Evolutionary conservation across 1,140 invertebrate genomes (phyloP).

Genomic region (Scaptodrosophila lebanonensis): DNA sequence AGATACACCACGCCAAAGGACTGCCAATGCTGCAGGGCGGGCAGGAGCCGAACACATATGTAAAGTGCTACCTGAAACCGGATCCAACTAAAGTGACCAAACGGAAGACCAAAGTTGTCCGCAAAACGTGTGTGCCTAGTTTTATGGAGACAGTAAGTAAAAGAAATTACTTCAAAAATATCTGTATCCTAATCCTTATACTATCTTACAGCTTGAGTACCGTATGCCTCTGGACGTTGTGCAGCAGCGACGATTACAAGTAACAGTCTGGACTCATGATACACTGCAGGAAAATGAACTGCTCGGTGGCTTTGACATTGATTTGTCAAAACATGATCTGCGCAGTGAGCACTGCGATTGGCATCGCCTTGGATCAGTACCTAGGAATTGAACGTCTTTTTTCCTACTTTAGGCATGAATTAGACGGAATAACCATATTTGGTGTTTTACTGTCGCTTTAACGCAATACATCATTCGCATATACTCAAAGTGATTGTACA

Average conservation of each 20-base stretch:
- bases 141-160: conserved; percentile 97
- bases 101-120: conserved; percentile 95
- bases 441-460: conserved; percentile 58
- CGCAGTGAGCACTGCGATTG: conserved; percentile 87
- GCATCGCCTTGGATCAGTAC: conserved; percentile 84
- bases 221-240: conserved; percentile 90
- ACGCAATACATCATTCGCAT: conserved; percentile 63
- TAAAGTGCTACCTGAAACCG: conserved; percentile 93
- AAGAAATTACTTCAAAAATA: background rate
- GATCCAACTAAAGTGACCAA: conserved; percentile 94
- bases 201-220: conserved; percentile 87
- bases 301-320: conserved; percentile 91
- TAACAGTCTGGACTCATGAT: conserved; percentile 97
- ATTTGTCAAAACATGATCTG: conserved; percentile 84
- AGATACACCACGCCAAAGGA: conserved; percentile 87
- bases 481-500: conserved; percentile 70
- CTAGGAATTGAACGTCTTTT: conserved; percentile 66
- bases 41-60: conserved; percentile 91
- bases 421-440: conserved; percentile 37
- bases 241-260: conserved; percentile 86
- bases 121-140: conserved; percentile 94
- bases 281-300: conserved; percentile 97
- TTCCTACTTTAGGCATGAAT: conserved; percentile 28
- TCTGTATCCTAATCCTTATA: background rate
- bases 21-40: conserved; percentile 84